Evolutionary conservation across 1,140 invertebrate genomes (phyloP).

Genomic region (Apis mellifera): DNA sequence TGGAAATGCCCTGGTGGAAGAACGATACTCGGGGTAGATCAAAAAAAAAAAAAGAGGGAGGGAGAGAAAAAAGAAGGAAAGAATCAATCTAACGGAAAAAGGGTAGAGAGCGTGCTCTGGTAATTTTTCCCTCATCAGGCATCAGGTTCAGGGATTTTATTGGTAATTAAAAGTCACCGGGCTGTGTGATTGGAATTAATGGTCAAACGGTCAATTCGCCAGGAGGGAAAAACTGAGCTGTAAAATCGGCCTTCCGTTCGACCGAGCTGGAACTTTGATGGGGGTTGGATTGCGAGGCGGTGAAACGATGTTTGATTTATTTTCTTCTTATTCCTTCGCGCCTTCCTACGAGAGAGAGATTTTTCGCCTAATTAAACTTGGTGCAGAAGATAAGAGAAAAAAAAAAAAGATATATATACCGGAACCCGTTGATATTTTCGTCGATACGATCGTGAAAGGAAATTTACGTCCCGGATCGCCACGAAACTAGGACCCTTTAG

Average conservation of each 20-base stretch:
- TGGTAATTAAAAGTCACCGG: conserved; percentile 80
- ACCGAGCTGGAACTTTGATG: conserved; percentile 29
- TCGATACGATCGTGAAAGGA: conserved; percentile 69
- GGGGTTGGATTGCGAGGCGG: conserved; percentile 12
- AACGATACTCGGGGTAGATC: background rate
- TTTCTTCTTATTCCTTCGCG: conserved; percentile 18
- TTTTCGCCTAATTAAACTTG: background rate
- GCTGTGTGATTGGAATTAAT: conserved; percentile 80
- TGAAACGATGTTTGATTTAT: conserved; percentile 25
- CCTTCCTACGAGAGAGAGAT: conserved; percentile 23
- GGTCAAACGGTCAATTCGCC: conserved; percentile 78
- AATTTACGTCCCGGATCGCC: conserved; percentile 65
- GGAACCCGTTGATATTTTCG: background rate
- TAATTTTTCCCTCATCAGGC: conserved; percentile 78
- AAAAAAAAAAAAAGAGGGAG: background rate
- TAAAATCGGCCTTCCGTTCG: conserved; percentile 51
- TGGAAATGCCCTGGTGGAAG: conserved; percentile 38
- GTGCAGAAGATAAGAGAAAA: background rate
- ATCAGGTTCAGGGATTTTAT: conserved; percentile 75
- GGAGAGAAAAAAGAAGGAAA: background rate
- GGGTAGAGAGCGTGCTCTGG: conserved; percentile 54
- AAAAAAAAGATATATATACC: background rate
- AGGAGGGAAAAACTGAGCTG: conserved; percentile 67
- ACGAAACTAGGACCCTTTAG: conserved; percentile 66
- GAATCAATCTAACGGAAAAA: conserved; percentile 50